phyloP scores from a whole-genome alignment of 2,113 vertebrate species.

The Drymodes brunneopygia region DNA sequence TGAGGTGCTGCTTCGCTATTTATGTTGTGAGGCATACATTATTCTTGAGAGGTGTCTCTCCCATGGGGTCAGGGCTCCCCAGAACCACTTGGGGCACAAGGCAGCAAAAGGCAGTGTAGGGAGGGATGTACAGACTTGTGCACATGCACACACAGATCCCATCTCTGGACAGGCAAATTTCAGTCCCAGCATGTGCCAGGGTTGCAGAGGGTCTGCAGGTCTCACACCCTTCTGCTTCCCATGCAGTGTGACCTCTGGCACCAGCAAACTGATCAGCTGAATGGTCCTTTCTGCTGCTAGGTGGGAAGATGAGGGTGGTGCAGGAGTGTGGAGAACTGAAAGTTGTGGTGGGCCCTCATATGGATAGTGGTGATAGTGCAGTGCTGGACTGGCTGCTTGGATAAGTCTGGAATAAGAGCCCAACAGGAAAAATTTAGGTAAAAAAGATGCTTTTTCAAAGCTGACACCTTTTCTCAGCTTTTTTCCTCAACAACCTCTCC shows the following conservation, averaged over 20 bases:
- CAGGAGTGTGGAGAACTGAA: background rate
- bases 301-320: background rate
- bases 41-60: background rate
- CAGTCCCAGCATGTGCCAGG: accelerated
- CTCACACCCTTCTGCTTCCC: background rate
- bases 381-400: background rate
- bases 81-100: accelerated
- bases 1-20: background rate
- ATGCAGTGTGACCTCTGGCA: background rate
- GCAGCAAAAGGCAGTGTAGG: background rate
- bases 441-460: background rate
- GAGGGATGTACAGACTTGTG: no score
- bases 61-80: background rate
- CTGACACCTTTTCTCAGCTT: background rate
- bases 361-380: accelerated
- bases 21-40: background rate
- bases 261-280: background rate
- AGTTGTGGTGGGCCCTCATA: accelerated
- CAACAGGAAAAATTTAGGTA: background rate
- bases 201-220: background rate
- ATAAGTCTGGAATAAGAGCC: background rate
- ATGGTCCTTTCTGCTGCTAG: background rate
- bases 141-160: no score
- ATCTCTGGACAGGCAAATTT: background rate
- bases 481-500: background rate